Conservation (phyloP, 2,113 vertebrate genomes). For the Myotis davidii region DNA sequence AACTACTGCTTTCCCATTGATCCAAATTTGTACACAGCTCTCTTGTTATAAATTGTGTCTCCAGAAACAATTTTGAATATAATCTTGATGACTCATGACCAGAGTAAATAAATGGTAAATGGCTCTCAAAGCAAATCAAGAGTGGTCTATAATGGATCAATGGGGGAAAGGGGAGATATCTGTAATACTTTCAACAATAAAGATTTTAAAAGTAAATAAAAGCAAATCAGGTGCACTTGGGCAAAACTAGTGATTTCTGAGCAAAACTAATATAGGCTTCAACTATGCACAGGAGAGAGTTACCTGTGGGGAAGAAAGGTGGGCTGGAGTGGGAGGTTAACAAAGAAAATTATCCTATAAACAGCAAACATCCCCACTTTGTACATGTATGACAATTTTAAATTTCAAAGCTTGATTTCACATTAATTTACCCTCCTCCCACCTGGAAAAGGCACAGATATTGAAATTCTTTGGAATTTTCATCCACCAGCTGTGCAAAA, state of each 20-base stretch:
- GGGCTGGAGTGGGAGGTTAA: accelerated
- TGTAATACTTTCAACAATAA: too few species aligned
- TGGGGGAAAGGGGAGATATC: too few species aligned
- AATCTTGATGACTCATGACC: not conserved
- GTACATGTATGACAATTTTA: not conserved
- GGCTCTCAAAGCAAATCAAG: not conserved
- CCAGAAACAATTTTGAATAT: not conserved
- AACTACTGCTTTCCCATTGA: not conserved
- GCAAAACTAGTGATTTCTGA: conserved; percentile 4
- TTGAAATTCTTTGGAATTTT: not conserved
- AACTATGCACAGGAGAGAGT: not conserved
- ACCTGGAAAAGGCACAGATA: not conserved
- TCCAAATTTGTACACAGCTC: not conserved
- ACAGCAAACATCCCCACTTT: not conserved
- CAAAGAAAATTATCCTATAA: conserved; percentile 33
- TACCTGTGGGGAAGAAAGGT: not conserved
- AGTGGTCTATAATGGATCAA: too few species aligned
- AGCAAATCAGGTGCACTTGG: not conserved
- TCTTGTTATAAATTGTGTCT: not conserved
- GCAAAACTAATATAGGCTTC: not conserved
- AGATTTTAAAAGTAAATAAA: not conserved
- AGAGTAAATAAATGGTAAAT: not conserved
- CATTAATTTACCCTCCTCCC: not conserved
- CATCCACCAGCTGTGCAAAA: not conserved
- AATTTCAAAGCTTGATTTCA: conserved; percentile 15